Evolutionary conservation across 1,140 invertebrate species (phyloP).

Genomic region (Spodoptera litura): DNA sequence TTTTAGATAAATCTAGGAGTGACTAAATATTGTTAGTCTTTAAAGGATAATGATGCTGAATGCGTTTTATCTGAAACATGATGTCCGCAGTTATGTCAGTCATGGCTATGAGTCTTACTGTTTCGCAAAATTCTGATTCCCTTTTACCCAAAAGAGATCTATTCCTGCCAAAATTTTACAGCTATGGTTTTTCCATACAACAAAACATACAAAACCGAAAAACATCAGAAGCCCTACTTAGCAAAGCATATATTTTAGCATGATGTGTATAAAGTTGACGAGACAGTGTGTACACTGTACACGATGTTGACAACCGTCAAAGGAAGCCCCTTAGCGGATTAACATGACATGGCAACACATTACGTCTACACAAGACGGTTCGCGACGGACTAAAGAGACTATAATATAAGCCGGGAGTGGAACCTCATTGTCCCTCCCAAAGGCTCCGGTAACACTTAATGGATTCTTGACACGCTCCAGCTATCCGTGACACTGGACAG

Average conservation of each 20-base stretch:
- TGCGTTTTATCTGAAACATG: too few relatives aligned
- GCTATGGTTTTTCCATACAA: too few relatives aligned
- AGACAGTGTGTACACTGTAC: conserved; percentile 17
- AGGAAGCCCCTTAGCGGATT: conserved; percentile 38
- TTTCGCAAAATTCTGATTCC: too few relatives aligned
- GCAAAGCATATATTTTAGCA: background rate
- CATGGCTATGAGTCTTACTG: too few relatives aligned
- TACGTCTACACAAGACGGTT: conserved; percentile 29
- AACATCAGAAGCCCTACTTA: too few relatives aligned
- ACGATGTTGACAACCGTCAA: background rate
- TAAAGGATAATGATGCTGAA: too few relatives aligned
- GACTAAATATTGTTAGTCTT: too few relatives aligned
- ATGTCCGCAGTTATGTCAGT: too few relatives aligned
- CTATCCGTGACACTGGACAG: conserved; percentile 50
- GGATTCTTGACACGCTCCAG: conserved; percentile 60
- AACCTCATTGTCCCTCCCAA: conserved; percentile 39
- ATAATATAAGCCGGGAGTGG: conserved; percentile 33
- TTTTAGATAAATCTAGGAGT: too few relatives aligned
- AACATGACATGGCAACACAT: conserved; percentile 34
- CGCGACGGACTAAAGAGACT: conserved; percentile 30
- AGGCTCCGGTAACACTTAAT: conserved; percentile 57
- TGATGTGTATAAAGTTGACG: background rate
- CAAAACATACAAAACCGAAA: too few relatives aligned
- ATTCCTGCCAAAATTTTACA: too few relatives aligned
- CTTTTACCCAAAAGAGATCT: too few relatives aligned